A percentile compares a stretch with the other conserved stretches of the same genome.
Conservation (phyloP, 1,140 invertebrate genomes). For the Hylaeus volcanicus region DNA sequence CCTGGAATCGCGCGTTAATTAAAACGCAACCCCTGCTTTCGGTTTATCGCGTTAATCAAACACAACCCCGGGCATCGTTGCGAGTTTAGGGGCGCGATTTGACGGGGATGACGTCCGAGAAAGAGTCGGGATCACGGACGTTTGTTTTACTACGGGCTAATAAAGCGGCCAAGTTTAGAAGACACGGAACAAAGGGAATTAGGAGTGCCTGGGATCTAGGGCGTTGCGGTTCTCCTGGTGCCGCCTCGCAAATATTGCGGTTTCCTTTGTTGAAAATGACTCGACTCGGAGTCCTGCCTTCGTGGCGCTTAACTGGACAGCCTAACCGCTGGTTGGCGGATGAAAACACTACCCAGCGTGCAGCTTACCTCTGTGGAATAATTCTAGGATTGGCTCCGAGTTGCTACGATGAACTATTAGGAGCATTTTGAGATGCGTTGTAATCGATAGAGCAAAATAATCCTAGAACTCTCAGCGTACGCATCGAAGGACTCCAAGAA, state of each 20-base stretch:
- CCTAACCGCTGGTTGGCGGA: not conserved
- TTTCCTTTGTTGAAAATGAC: not conserved
- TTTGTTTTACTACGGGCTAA: not conserved
- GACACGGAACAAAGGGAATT: constrained; percentile 25
- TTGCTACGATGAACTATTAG: too few species aligned
- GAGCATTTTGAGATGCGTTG: too few species aligned
- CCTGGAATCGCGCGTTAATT: constrained; percentile 19
- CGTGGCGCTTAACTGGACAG: not conserved
- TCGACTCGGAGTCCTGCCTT: not conserved
- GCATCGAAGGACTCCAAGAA: too few species aligned
- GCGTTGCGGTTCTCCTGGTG: constrained; percentile 20
- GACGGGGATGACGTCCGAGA: not conserved
- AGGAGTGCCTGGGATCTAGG: not conserved
- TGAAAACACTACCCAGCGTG: not conserved
- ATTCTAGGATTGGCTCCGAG: too few species aligned
- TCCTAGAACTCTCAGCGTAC: too few species aligned
- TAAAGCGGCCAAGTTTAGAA: not conserved
- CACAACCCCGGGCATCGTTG: not conserved
- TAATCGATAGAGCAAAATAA: too few species aligned
- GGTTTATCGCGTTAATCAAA: constrained; percentile 25
- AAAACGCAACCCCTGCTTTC: not conserved
- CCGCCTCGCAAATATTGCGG: constrained; percentile 32
- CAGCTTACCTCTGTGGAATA: not conserved
- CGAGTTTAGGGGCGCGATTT: not conserved
- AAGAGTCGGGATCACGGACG: not conserved